Base-by-base conservation (phyloP, 1,140 invertebrate species). In the Schlechtendalia chinensis region DNA sequence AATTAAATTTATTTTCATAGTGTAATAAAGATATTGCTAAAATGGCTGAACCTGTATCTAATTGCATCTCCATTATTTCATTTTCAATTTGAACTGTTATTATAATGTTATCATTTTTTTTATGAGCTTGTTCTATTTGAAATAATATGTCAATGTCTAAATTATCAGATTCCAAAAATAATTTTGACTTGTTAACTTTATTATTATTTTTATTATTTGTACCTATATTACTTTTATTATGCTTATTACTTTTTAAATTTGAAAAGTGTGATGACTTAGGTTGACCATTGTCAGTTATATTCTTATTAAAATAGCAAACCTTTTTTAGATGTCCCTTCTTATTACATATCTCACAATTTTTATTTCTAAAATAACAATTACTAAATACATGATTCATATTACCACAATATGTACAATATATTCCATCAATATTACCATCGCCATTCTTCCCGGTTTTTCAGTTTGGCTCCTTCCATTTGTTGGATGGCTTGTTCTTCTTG, bases 1-100 rank as follows among this genome's bases (percentile, higher is more conserved):
- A 45, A 67, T 67, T 67, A 67, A 67, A 67, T 45, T 67, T 67
- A 67, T 67, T 67, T 67, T 45, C 19, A 67, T 67, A 67, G 12
- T 67, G 29, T 39, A 32, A 39, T 39, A 67, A 67, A 67, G 63
- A 67, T 29, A 74, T 74, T 27, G 53, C 71, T 54, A 50, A 74
- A 56, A 50, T 54, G 17, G 71, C 71, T 45, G 67, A 71, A 24
- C 67, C 67, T 24, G 67, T 71, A 53, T 71, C 65, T 71, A 71
- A 22, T 71, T 71, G 39, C 67, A 71, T 71, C 12, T 71, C n/a
- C 16, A 71, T 22, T 22, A 53, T 45, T 71, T 71, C 47, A 47
- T 71, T 53, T 47, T 71, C 22, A 32, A 75, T 54, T 53, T 50
- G 27, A 27, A 75, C 24, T 24, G 10, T 67, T 45, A 67, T 67